These are phyloP conservation scores for Dallia pectoralis DNA, from an alignment of 2,797 vertebrate species.

Conservation along the genomic window DNA sequence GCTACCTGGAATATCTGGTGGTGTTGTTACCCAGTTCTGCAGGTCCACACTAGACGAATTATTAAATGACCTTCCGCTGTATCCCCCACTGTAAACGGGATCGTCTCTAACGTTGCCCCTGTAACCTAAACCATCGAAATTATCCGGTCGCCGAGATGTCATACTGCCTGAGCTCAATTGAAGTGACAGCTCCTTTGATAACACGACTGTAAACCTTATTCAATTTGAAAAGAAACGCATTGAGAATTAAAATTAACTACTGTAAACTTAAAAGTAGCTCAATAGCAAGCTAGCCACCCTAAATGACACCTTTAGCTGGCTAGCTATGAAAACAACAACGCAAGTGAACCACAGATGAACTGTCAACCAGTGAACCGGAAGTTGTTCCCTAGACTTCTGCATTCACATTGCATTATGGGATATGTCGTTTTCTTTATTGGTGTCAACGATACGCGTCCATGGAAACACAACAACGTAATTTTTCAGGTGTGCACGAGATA, in stretches of 20 bases:
- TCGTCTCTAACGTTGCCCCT: conserved; percentile 74
- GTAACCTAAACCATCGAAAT: conserved; percentile 88
- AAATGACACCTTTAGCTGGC: neutral
- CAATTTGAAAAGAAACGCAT: conserved; percentile 10
- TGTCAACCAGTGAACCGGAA: conserved; percentile 24
- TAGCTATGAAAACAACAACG: conserved; percentile 27
- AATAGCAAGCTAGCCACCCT: conserved; percentile 7
- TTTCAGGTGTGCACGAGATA: neutral
- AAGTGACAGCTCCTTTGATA: conserved; percentile 19
- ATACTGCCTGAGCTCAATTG: conserved; percentile 54
- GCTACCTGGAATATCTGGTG: conserved; percentile 92
- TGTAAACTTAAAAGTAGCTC: neutral
- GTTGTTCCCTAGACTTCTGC: conserved; percentile 9
- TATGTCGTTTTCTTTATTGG: conserved; percentile 12
- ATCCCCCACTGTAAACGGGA: conserved; percentile 64
- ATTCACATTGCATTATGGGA: conserved; percentile 28
- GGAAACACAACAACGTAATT: conserved; percentile 5
- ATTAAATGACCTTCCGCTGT: conserved; percentile 75
- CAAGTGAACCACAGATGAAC: neutral
- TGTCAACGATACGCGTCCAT: neutral
- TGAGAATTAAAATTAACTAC: conserved; percentile 4
- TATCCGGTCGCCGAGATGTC: conserved; percentile 88
- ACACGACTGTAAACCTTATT: conserved; percentile 10
- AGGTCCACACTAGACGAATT: conserved; percentile 72
- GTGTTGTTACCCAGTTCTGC: conserved; percentile 87